These are phyloP conservation scores for Cricetomys ansorgei DNA, from an alignment of 2,113 vertebrate genomes.

Conservation along the genomic window DNA sequence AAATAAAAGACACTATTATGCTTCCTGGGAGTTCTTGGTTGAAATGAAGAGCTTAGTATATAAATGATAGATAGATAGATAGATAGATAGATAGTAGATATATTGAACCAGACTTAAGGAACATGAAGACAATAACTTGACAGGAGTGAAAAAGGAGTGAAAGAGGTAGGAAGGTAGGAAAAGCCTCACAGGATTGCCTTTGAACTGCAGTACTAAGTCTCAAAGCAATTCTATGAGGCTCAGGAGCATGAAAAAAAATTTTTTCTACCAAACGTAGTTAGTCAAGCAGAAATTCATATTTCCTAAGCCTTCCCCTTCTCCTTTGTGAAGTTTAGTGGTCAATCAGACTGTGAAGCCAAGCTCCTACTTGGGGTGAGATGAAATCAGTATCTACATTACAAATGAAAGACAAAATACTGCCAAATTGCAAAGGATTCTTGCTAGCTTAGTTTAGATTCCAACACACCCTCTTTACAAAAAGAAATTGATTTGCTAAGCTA, in stretches of 20 bases:
- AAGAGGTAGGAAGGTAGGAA: not conserved
- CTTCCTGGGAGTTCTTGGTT: not conserved
- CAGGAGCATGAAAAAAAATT: not conserved
- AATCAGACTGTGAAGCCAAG: not conserved
- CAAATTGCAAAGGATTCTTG: not conserved
- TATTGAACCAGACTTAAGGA: not conserved
- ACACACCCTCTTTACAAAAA: not conserved
- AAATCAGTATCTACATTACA: not conserved
- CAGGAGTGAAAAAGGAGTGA: not conserved
- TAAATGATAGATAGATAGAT: not conserved
- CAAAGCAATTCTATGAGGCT: not conserved
- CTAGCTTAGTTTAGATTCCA: not conserved
- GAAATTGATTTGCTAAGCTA: not conserved
- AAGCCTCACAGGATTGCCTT: not conserved
- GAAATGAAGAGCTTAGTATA: not conserved
- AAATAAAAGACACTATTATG: not conserved
- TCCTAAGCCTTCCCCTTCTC: not conserved
- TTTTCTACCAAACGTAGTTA: not conserved
- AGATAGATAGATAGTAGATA: not conserved
- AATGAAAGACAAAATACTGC: not conserved
- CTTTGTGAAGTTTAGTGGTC: not conserved
- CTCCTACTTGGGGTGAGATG: not conserved
- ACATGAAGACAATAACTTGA: not conserved
- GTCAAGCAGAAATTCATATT: not conserved
- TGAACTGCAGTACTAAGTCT: not conserved